Evolutionary conservation across 2,797 vertebrate species (phyloP).

Genomic region (Crocodylus rhombifer): DNA sequence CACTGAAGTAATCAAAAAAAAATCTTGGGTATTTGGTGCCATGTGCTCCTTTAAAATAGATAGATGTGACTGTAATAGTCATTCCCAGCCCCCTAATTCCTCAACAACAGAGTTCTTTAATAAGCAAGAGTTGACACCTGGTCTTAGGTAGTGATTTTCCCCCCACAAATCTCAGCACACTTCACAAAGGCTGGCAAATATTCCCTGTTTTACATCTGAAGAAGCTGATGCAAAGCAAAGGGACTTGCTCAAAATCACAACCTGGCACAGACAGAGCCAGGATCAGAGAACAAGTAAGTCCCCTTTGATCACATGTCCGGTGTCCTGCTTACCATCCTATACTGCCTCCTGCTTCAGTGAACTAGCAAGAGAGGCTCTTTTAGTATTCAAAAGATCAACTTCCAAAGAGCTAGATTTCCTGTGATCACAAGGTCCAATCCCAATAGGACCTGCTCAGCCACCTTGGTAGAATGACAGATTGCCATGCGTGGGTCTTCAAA

Average conservation of each 20-base stretch:
- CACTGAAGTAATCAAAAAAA: conserved; percentile 34
- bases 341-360: background rate
- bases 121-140: background rate
- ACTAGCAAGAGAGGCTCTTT: background rate
- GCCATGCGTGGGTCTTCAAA: background rate
- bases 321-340: background rate
- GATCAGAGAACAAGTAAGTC: background rate
- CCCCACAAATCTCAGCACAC: background rate
- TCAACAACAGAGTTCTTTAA: conserved; percentile 34
- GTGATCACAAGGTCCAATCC: background rate
- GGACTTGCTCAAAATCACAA: background rate
- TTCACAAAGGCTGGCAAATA: background rate
- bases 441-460: background rate
- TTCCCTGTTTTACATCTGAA: background rate
- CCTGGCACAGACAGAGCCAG: conserved; percentile 17
- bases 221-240: background rate
- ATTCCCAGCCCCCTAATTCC: background rate
- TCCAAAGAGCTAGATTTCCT: background rate
- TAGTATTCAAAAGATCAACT: background rate
- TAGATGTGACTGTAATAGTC: background rate
- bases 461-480: background rate
- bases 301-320: conserved; percentile 16
- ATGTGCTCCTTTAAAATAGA: background rate
- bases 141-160: background rate
- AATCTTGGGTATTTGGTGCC: conserved; percentile 22